Evolutionary conservation across 2,888 invertebrate species (phyloP), one percentile per base, ranked within the genome.

Genomic region (Caenorhabditis japonica): DNA sequence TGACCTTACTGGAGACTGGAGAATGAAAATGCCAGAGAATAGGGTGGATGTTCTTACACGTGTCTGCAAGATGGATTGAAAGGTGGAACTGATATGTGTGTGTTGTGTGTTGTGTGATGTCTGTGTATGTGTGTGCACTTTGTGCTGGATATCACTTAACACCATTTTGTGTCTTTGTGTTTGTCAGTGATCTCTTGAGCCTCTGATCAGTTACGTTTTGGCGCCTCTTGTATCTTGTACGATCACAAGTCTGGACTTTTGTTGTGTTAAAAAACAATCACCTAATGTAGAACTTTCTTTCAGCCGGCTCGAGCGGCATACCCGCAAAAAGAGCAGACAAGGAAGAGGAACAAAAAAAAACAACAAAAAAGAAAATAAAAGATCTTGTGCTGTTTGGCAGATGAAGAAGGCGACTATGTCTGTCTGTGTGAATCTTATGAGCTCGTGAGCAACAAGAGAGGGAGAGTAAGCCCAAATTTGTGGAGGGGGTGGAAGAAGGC

Each of bases 151-250:
- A 30, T 17, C 23, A 46, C 53, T 62, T 53, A 43, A 53, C 62
- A 62, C 62, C 39, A 39, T 30, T 23, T 21, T 46, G 62, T 62
- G 62, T 62, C 53, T 53, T 62, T 53, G 53, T 62, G 62, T 53
- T 62, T 62, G 62, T 53, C 34, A 21, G 33, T 62, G 62, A 44
- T 62, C 62, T n/a, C 30, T 52, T 19, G 44, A n/a, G n/a, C n/a
- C n/a, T n/a, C n/a, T n/a, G n/a, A 36, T 19, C 7, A 15, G 36
- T 10, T 34, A 41, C 34, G 43, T 44, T 44, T 36, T 34, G 39
- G 17, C 17, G 39, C 5, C 15, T 39, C 19, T 39, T 17, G 17
- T 19, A 19, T 19, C 39, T 7, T n/a, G 5, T 21, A 12, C 23
- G 43, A 39, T 43, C 21, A 43, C 21, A n/a, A n/a, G n/a, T n/a